Evolutionary conservation across 92 coral and sea anemone genomes (phyloP), one percentile per base, ranked within the genome.

Genomic region (Ricordea florida): DNA sequence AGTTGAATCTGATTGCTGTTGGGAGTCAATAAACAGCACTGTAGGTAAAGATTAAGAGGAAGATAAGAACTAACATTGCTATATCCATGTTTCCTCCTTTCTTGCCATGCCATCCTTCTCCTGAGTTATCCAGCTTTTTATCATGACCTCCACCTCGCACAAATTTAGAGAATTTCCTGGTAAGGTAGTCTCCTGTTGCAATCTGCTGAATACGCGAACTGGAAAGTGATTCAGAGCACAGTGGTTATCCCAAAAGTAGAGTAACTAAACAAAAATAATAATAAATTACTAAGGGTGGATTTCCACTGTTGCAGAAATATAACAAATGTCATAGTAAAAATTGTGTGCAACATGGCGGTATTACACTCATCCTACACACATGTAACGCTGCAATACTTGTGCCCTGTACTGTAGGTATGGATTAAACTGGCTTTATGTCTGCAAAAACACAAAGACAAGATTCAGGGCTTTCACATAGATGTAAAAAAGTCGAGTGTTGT

Each of bases 31-130:
- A 51, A 15, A 58, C 4, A 16, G 10, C 1, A 28, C 23, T 58
- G 9, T 28, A 33, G 10, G n/a, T 28, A 13, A n/a, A n/a, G 16
- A 28, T 10, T 55, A 55, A 2, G 28, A n/a, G 8, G 17, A 53
- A 26, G 26, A 26, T 14, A 4, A 10, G 28, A 17, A 22, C 50
- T 23, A 18, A 84, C 89, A 48, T 84, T 72, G 76, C 85, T 38
- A 84, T 84, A 25, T 69, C 77, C 37, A 84, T 48, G 79, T 52
- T 76, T 10, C 91, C 87, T 13, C 87, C 91, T 66, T 79, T 79
- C 78, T 79, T 79, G 17, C 91, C 87, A 41, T 85, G 82, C 91
- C 91, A 72, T 24, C 91, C 87, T 59, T 76, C 88, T 2, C 71
- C 87, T 0, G 82, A 82, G 28, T 78, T 49, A 41, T 58, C 48